phyloP scores from a whole-genome alignment of 2,797 vertebrate genomes.

The Gymnothorax javanicus region DNA sequence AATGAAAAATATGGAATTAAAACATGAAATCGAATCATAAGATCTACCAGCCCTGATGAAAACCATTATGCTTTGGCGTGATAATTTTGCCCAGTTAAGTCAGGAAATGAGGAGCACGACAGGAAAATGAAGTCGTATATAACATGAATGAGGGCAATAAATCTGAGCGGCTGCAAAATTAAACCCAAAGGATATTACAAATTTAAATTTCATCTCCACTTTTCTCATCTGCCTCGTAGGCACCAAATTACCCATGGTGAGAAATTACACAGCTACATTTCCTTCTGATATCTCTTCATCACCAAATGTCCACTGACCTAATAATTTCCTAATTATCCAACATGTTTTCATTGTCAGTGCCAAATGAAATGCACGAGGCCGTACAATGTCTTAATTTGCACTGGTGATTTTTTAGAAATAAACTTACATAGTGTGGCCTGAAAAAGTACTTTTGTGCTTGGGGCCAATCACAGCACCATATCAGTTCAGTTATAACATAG shows the following conservation, averaged over 20 bases:
- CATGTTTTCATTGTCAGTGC: not conserved
- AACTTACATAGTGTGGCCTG: not conserved
- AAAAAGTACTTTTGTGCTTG: not conserved
- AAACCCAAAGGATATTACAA: not conserved
- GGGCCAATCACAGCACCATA: not conserved
- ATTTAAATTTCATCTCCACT: not conserved
- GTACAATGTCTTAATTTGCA: not conserved
- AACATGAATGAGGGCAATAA: not conserved
- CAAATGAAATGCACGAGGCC: not conserved
- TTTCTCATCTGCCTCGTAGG: not conserved
- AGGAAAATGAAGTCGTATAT: constrained; percentile 5
- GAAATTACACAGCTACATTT: not conserved
- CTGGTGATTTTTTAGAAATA: not conserved
- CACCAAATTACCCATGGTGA: not conserved
- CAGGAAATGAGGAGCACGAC: not conserved
- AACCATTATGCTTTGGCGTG: not conserved
- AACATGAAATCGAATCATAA: not conserved
- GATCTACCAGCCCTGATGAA: not conserved
- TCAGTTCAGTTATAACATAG: not conserved
- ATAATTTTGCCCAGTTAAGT: not conserved
- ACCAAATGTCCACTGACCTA: not conserved
- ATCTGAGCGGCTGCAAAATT: not conserved
- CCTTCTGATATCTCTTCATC: not conserved
- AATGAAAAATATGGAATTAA: no score
- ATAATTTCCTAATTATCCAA: not conserved